Evolutionary conservation across 1,140 invertebrate species (phyloP), one percentile per base, ranked within the genome.

Genomic region (Ostrea edulis): DNA sequence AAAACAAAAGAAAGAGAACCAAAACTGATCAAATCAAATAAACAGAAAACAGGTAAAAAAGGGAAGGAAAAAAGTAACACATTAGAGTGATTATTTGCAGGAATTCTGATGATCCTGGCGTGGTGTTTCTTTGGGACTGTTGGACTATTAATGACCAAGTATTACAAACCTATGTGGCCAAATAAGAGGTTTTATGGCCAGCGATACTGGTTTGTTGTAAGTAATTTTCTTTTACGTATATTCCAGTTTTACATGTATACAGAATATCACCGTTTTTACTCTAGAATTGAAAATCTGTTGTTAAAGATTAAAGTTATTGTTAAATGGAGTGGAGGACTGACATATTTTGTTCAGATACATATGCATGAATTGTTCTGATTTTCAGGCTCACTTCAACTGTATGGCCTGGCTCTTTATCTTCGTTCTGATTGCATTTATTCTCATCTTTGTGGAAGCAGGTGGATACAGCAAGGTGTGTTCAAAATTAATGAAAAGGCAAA

Each of bases 81-180:
- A 44, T 44, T 44, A 44, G 14, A 53, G 7, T 52, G 8, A 53
- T 53, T 11, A 14, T 88, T 87, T 91, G 97, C 90, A 94, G 94
- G 90, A 68, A 93, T 93, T 85, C 84, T 99, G 92, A 99, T 99
- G 98, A 95, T 99, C 55, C 96, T 97, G 0, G 98, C 98, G 2
- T 99, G 98, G 98, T 96, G 99, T 68, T 97, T 98, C n/a, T 97
- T 97, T 54, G 97, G 98, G 2, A 98, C 97, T 7, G 95, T 98
- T 89, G 98, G 98, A 53, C 98, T 99, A 88, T 95, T 99, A 9
- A 95, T 98, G n/a, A 98, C 98, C 7, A 96, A 98, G 92, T 99
- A 99, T 94, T 99, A 97, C 95, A 97, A 97, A 93, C 96, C 97
- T 93, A 98, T 98, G 5, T 99, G 98, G 98, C 97, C 97, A 51